Conservation (phyloP, 2,113 vertebrate genomes). For the Varanus komodoensis region DNA sequence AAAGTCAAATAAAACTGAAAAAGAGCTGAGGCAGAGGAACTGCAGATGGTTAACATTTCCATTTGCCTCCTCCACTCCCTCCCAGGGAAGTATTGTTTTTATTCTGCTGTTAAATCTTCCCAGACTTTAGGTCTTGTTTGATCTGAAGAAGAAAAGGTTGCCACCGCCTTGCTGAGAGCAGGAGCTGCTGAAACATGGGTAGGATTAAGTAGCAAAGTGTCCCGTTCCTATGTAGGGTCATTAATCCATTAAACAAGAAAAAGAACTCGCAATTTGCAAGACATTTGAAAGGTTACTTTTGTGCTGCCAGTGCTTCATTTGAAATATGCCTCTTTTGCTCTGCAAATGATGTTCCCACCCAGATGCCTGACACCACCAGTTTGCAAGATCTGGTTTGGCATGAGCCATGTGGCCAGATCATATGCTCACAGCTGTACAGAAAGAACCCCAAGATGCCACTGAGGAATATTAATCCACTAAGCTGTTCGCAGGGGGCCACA, state of each 20-base stretch:
- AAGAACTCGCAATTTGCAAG: conserved; percentile 39
- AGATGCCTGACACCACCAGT: conserved; percentile 11
- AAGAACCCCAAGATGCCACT: conserved; percentile 44
- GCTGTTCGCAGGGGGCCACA: conserved; percentile 41
- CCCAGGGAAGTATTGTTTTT: conserved; percentile 76
- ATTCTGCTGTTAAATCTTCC: conserved; percentile 81
- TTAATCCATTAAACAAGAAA: conserved; percentile 60
- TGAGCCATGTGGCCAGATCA: neutral
- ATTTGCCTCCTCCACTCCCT: conserved; percentile 42
- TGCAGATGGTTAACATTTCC: conserved; percentile 81
- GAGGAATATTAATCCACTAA: conserved; percentile 59
- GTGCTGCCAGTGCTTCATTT: conserved; percentile 46
- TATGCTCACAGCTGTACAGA: conserved; percentile 20
- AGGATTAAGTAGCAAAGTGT: conserved; percentile 72
- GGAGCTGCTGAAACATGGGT: conserved; percentile 75
- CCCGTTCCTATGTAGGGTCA: conserved; percentile 65
- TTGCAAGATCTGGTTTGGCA: conserved; percentile 39
- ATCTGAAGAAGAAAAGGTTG: conserved; percentile 77
- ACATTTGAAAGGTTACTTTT: conserved; percentile 58
- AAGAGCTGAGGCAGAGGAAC: conserved; percentile 67
- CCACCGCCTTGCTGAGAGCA: conserved; percentile 65
- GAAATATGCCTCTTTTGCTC: conserved; percentile 34
- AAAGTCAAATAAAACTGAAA: conserved; percentile 67
- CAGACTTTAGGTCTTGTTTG: conserved; percentile 79
- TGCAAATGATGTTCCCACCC: conserved; percentile 35